Conservation (phyloP, 2,797 vertebrate species). For the Typhlichthys subterraneus region DNA sequence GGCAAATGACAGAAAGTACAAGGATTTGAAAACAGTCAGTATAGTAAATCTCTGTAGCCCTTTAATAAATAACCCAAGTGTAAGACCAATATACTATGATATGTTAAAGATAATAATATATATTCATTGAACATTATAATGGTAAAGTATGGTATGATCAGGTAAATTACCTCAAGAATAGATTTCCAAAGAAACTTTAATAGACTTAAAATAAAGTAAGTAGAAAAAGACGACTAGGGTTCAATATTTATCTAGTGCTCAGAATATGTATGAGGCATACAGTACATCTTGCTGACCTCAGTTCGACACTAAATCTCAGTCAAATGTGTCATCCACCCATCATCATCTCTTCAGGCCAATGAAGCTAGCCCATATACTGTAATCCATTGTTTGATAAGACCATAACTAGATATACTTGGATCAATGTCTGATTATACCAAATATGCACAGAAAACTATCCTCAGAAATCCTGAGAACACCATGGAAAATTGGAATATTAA, state of each 20-base stretch:
- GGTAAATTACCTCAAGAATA: no score
- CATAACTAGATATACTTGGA: conserved; percentile 9
- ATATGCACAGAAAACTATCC: conserved; percentile 32
- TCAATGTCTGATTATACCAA: conserved; percentile 49
- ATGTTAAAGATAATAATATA: no score
- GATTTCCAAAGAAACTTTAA: no score
- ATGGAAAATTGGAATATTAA: conserved; percentile 41
- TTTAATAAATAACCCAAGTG: no score
- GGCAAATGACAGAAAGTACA: no score
- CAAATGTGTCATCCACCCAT: conserved; percentile 39
- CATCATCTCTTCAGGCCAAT: conserved; percentile 26
- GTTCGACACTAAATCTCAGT: conserved; percentile 45
- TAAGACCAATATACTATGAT: no score
- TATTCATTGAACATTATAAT: no score
- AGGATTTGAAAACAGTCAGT: no score
- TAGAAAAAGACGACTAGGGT: conserved; percentile 39
- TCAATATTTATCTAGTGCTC: conserved; percentile 55
- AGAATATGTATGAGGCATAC: conserved; percentile 69
- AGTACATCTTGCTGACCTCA: conserved; percentile 9
- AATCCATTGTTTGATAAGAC: conserved; percentile 50
- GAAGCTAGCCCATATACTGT: conserved; percentile 6
- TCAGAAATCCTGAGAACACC: conserved; percentile 39
- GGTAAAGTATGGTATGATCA: no score
- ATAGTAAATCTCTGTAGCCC: no score
- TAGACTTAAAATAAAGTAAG: no score